Conservation (phyloP, 2,888 invertebrate species). For the Odontomyia ornata region DNA sequence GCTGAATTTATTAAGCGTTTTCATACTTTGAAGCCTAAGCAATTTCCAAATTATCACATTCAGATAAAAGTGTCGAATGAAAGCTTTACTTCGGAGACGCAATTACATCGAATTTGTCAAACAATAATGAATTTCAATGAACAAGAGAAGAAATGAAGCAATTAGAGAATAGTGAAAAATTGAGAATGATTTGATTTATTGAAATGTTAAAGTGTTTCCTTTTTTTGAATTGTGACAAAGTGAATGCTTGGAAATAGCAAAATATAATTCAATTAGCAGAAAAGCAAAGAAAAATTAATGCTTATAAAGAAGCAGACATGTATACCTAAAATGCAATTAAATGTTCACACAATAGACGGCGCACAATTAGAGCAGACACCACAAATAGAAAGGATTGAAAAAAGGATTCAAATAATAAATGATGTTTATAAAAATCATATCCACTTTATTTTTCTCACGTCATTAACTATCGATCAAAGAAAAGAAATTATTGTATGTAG, state of each 20-base stretch:
- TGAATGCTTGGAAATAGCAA: not conserved
- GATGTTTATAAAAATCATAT: constrained; percentile 34
- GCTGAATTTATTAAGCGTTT: not conserved
- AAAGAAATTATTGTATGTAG: constrained; percentile 11
- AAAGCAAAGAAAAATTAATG: too few relatives aligned
- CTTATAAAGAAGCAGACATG: too few relatives aligned
- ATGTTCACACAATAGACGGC: too few relatives aligned
- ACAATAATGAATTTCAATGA: constrained; percentile 10
- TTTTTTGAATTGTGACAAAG: not conserved
- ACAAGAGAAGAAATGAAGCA: not conserved
- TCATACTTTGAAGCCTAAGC: not conserved
- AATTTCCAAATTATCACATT: not conserved
- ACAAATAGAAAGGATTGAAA: not conserved
- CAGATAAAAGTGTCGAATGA: not conserved
- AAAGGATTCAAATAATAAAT: not conserved
- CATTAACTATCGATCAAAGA: not conserved
- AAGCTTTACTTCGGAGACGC: constrained; percentile 39
- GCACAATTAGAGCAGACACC: not conserved
- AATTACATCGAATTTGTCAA: constrained; percentile 43
- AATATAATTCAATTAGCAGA: not conserved
- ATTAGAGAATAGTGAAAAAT: not conserved
- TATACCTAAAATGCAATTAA: too few relatives aligned
- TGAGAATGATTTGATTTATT: not conserved
- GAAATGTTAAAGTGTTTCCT: not conserved
- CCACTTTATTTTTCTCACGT: constrained; percentile 19